phyloP scores from a whole-genome alignment of 1,140 invertebrate species.

The Brachionus rubens region DNA sequence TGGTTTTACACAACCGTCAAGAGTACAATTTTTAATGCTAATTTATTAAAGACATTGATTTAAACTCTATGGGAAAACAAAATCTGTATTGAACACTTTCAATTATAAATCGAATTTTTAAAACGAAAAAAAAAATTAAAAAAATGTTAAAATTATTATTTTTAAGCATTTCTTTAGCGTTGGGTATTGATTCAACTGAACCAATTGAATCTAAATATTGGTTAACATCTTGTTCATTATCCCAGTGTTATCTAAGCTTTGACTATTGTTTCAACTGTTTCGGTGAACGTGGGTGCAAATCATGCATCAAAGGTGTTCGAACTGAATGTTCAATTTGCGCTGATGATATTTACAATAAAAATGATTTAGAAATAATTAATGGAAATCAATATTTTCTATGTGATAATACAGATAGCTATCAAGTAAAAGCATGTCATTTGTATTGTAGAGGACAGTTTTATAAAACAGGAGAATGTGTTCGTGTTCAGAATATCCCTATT shows the following conservation, averaged over 20 bases:
- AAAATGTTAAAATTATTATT: too few relatives aligned
- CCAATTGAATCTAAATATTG: background rate
- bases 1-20: too few relatives aligned
- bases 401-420: background rate
- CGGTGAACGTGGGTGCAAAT: background rate
- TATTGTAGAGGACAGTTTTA: background rate
- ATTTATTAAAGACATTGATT: too few relatives aligned
- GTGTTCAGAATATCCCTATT: too few relatives aligned
- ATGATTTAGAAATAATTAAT: background rate
- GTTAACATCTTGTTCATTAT: background rate
- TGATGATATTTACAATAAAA: background rate
- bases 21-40: too few relatives aligned
- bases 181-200: too few relatives aligned
- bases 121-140: too few relatives aligned
- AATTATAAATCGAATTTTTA: too few relatives aligned
- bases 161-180: too few relatives aligned
- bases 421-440: background rate
- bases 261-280: background rate
- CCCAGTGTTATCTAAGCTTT: background rate
- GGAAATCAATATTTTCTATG: background rate
- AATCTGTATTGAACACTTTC: too few relatives aligned
- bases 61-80: too few relatives aligned
- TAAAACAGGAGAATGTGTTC: background rate
- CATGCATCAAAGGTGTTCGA: background rate
- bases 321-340: background rate